A percentile compares a stretch with the other conserved stretches of the same genome.
phyloP scores from a whole-genome alignment of 2,113 vertebrate genomes.

The Mirounga angustirostris region DNA sequence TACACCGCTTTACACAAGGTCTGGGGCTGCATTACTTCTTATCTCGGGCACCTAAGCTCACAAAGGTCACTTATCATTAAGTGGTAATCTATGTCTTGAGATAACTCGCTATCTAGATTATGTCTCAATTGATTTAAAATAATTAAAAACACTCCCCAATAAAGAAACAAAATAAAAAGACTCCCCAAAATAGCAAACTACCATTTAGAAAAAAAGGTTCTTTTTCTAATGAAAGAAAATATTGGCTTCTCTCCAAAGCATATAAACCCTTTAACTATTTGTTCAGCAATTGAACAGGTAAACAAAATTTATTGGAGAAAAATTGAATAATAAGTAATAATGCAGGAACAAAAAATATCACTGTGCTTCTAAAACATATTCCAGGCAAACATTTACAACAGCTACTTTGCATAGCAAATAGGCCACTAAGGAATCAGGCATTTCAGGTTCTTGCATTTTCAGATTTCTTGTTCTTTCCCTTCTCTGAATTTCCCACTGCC shows the following conservation, averaged over 20 bases:
- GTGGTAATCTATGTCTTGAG: not conserved
- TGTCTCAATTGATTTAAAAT: not conserved
- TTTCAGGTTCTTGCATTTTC: slow-evolving; percentile 60
- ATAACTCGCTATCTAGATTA: slow-evolving; percentile 18
- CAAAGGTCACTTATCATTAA: slow-evolving; percentile 63
- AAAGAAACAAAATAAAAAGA: not conserved
- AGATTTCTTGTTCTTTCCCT: slow-evolving; percentile 51
- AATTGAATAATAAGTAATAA: slow-evolving; percentile 31
- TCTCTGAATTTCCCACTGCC: slow-evolving; percentile 55
- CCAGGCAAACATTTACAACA: not conserved
- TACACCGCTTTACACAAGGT: not conserved
- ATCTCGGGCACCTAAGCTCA: not conserved
- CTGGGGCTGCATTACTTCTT: not conserved
- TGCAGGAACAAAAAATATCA: slow-evolving; percentile 27
- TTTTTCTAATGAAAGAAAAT: not conserved
- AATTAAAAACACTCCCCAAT: slow-evolving; percentile 40
- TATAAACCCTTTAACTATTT: slow-evolving; percentile 63
- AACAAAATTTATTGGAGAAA: not conserved
- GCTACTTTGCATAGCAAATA: slow-evolving; percentile 62
- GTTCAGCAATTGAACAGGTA: not conserved
- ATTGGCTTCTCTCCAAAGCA: slow-evolving; percentile 6
- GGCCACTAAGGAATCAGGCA: slow-evolving; percentile 53
- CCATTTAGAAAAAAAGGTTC: slow-evolving; percentile 23
- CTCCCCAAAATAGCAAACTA: not conserved
- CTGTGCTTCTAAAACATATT: not conserved